Evolutionary conservation across 2,797 vertebrate species (phyloP).

Genomic region (Chloroceryle amazona): DNA sequence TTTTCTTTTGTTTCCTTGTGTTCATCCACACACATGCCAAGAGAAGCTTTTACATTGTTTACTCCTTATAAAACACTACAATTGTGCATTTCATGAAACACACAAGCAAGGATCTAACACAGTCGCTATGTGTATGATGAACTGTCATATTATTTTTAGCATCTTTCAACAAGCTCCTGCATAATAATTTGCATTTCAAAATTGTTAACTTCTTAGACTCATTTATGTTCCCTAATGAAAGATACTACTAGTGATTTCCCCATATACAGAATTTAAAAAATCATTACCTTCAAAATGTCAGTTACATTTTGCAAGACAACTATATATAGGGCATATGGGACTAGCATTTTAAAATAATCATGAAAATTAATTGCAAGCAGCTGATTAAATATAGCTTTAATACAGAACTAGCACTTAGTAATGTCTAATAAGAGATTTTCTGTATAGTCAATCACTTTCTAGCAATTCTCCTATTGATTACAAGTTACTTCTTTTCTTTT

Average conservation of each 20-base stretch:
- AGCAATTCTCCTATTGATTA: background rate
- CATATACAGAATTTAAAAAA: background rate
- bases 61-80: background rate
- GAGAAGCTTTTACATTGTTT: background rate
- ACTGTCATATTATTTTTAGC: background rate
- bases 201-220: background rate
- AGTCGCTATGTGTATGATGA: background rate
- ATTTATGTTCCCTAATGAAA: background rate
- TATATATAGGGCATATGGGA: background rate
- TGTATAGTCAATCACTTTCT: background rate
- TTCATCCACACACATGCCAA: background rate
- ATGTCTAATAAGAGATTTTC: background rate
- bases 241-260: background rate
- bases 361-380: background rate
- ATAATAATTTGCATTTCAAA: background rate
- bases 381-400: background rate
- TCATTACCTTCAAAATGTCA: background rate
- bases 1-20: background rate
- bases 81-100: background rate
- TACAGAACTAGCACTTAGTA: background rate
- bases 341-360: background rate
- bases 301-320: background rate
- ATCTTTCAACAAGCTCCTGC: background rate
- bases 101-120: background rate
- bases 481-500: background rate